These are phyloP conservation scores for Epinephelus cyanopodus DNA, from an alignment of 2,113 vertebrate genomes.

Conservation along the genomic window DNA sequence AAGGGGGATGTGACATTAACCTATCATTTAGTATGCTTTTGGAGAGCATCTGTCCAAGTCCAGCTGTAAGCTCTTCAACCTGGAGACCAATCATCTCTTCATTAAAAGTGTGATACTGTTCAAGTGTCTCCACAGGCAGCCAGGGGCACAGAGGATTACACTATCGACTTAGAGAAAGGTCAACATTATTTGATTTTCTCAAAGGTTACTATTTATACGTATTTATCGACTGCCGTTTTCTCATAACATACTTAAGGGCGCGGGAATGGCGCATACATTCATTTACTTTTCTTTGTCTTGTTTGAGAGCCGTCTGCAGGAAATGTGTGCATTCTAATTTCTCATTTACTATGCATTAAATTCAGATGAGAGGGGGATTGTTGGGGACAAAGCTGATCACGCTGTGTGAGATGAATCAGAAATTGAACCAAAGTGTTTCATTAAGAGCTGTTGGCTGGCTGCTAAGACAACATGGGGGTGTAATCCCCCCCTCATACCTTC, in stretches of 20 bases:
- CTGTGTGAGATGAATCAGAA: constrained; percentile 64
- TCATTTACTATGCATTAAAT: constrained; percentile 58
- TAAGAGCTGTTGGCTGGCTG: constrained; percentile 71
- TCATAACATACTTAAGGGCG: constrained; percentile 55
- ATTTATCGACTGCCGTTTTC: constrained; percentile 69
- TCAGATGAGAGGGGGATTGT: constrained; percentile 57
- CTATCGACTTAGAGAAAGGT: constrained; percentile 75
- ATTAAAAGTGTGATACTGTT: constrained; percentile 71
- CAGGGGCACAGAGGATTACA: constrained; percentile 66
- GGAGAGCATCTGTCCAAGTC: constrained; percentile 67
- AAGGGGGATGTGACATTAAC: constrained; percentile 69
- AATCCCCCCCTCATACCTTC: constrained; percentile 36
- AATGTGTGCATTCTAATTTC: constrained; percentile 49
- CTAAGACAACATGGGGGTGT: constrained; percentile 56
- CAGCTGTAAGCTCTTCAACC: constrained; percentile 67
- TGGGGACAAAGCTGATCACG: constrained; percentile 62
- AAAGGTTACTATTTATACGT: constrained; percentile 80
- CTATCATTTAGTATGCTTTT: constrained; percentile 72
- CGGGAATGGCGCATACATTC: constrained; percentile 1
- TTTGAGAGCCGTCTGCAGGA: constrained; percentile 31
- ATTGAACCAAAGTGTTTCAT: constrained; percentile 78
- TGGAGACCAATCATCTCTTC: constrained; percentile 73
- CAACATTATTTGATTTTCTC: constrained; percentile 78
- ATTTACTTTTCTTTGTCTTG: constrained; percentile 40
- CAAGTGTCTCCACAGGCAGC: constrained; percentile 61